Evolutionary conservation across 64 coral and sea anemone species (phyloP), one percentile per base, ranked within the genome.

Genomic region (Acropora tenuis): DNA sequence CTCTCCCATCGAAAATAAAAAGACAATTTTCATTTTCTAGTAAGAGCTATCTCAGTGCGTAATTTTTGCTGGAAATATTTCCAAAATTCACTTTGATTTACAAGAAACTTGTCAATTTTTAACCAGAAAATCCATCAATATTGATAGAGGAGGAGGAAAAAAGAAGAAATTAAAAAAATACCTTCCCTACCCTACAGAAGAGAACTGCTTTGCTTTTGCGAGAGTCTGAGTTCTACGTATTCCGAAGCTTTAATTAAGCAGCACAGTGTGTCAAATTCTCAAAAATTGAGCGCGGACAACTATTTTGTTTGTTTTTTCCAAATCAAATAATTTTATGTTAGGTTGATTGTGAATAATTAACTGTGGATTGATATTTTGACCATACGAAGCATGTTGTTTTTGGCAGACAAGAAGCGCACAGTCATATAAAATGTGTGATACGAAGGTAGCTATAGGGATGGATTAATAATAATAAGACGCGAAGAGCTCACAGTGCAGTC

Each of bases 381-480:
- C 63, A 17, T 16, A 7, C 11, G 13, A 4, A 18, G n/a, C 6
- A 74, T 55, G 6, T 7, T 55, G 52, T 55, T 55, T 52, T 5
- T 42, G 8, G 48, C 50, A 80, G 78, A 80, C 3, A 30, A 60
- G 8, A 80, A 80, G 20, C 78, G 78, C 30, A 80, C 78, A 80
- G 78, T 80, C 12, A 9, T 80, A 30, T 30, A 30, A 41, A 30
- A 80, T 20, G 78, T 45, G 30, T 52, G 78, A 59, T 80, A 80
- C 50, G 41, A 61, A 80, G 78, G 78, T 4, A 59, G 78, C 10
- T 80, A 80, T 52, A 49, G 78, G 5, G 78, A 80, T 30, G 78
- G 78, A 80, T 58, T 80, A 58, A 80, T 80, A 8, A 80, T 80
- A 58, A 80, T 80, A 8, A 80, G 59, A 59, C 89, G 89, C 66